Evolutionary conservation across 2,797 vertebrate genomes (phyloP), one percentile per base, ranked within the genome.

Genomic region (Artibeus jamaicensis): DNA sequence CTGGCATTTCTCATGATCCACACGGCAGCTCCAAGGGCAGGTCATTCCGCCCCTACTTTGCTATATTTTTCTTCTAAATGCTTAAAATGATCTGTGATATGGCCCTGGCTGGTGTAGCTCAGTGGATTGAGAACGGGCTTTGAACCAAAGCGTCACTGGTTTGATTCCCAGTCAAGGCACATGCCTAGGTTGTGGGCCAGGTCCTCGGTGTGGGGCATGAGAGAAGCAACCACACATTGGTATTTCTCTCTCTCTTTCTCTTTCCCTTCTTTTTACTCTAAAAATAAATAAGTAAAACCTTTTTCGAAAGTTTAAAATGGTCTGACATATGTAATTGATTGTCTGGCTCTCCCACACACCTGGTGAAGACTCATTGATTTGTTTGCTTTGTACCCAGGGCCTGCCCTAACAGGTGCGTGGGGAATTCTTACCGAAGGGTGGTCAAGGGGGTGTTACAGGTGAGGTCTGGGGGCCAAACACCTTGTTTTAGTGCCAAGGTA

Each of bases 1-100:
- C 85, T 48, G 50, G 14, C 22, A 6, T 9, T 16, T 6, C 24
- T 9, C 1, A 1, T 0, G 2, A 32, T 3, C 62, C 37, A 32
- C 48, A 7, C 1, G 22, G 32, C 42, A 78, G 55, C 29, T 50
- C 32, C 15, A 5, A 48, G 18, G 22, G 44, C 22, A 0, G 12
- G 24, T 16, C 18, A 1, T 46, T 19, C 8, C 16, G 46, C 16
- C 34, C 34, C 21, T 82, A 0, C 39, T 55, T 53, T 26, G 59
- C 53, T 76, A 65, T 2, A 6, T 59, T 42, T 68, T 84, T 53
- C 73, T 89, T 46, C 44, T 57, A 34, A 77, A 46, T 6, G 22
- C 39, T 81, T 65, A 73, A 57, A 68, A 32, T 9, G 39, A 68
- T 19, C 39, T 0, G 34, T 82, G 34, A 12, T 29, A 9, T 8